Evolutionary conservation across 2,113 vertebrate genomes (phyloP), one percentile per base, ranked within the genome.

Genomic region (Notechis scutatus): DNA sequence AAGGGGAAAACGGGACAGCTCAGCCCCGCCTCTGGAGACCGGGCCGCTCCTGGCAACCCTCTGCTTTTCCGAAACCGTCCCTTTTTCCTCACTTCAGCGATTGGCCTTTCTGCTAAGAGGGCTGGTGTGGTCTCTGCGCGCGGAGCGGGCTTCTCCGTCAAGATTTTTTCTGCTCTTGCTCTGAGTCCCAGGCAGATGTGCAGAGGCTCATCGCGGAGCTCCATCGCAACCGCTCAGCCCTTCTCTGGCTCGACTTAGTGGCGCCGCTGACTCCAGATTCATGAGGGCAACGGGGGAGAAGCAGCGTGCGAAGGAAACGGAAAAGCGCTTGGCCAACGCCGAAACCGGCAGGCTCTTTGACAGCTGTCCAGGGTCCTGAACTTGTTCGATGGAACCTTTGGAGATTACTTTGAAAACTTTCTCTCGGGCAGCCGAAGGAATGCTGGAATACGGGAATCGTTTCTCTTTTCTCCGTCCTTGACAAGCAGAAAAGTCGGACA

Each of bases 341-440:
- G 24, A 26, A 10, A 5, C 45, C 23, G 26, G 85, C 23, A 15
- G 3, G 15, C 61, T 0, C 29, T 39, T 18, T 0, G 20, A 59
- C 45, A 81, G 87, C 92, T 92, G 11, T 89, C 92, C 87, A 9
- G n/a, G 64, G 92, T 90, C 1, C 92, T 92, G 54, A 92, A 89
- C 52, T n/a, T 54, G 23, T 14, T 18, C 86, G 47, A 21, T 81
- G n/a, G 34, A 29, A 7, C 23, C 69, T 42, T 29, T 56, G 52
- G 52, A 23, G 14, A 39, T 90, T 34, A 24, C 59, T 69, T 91
- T 42, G 18, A 57, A 56, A 34, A 21, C 34, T 34, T 21, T 34
- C 26, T 45, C 20, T 39, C 3, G 12, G 15, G 29, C 39, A 81
- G 69, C n/a, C 34, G 61, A 29, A 52, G 9, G 20, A 23, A 69